A percentile compares a stretch with the other conserved stretches of the same genome.
Conservation (phyloP, 1,140 invertebrate species). For the Drosophila takahashii region DNA sequence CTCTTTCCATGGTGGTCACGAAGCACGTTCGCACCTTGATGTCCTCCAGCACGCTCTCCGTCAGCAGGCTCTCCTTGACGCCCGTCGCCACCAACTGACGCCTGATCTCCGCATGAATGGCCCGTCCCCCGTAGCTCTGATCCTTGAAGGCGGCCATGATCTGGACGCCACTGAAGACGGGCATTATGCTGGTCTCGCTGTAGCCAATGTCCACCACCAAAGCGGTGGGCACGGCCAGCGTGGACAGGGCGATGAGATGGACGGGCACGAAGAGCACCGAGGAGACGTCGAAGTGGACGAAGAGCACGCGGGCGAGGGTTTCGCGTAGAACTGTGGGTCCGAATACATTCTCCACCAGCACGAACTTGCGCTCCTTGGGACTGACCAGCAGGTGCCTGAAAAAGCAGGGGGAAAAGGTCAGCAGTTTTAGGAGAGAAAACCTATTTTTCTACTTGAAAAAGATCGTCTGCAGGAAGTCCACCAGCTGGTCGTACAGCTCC, state of each 20-base stretch:
- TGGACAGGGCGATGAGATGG: slow-evolving; percentile 92
- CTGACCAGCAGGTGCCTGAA: slow-evolving; percentile 93
- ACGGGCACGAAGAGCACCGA: slow-evolving; percentile 90
- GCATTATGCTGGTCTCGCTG: slow-evolving; percentile 92
- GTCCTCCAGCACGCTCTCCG: slow-evolving; percentile 88
- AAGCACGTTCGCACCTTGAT: slow-evolving; percentile 92
- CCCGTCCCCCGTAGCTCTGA: slow-evolving; percentile 89
- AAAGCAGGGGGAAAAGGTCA: slow-evolving; percentile 43
- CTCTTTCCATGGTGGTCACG: slow-evolving; percentile 91
- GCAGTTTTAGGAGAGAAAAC: not conserved
- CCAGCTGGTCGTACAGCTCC: slow-evolving; percentile 93
- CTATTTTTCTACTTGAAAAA: slow-evolving; percentile 95
- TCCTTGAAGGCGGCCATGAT: slow-evolving; percentile 92
- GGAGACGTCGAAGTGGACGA: slow-evolving; percentile 95
- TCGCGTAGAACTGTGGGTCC: slow-evolving; percentile 92
- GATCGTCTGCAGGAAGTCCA: slow-evolving; percentile 94
- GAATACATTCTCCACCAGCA: slow-evolving; percentile 95
- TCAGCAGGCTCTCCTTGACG: slow-evolving; percentile 85
- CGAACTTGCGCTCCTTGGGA: slow-evolving; percentile 95
- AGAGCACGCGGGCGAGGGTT: slow-evolving; percentile 95
- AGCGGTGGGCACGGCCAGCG: slow-evolving; percentile 91
- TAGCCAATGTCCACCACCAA: slow-evolving; percentile 95
- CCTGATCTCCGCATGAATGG: slow-evolving; percentile 87
- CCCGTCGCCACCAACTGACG: slow-evolving; percentile 84
- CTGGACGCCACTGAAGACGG: slow-evolving; percentile 93